These are phyloP conservation scores for Erynnis tages DNA, from an alignment of 2,888 invertebrate genomes.

Conservation along the genomic window DNA sequence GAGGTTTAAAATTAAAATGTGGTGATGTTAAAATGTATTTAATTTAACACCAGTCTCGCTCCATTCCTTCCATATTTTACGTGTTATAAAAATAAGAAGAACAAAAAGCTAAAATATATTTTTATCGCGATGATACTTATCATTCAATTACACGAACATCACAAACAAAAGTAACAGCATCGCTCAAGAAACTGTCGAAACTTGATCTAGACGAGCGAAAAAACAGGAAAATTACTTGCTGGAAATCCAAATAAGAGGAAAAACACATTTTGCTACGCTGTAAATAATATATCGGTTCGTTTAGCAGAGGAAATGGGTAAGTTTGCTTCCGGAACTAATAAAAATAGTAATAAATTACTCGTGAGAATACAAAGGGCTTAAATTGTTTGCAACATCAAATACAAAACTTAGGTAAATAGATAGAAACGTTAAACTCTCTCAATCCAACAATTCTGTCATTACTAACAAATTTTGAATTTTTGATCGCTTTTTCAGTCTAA, in stretches of 20 bases:
- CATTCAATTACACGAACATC: not conserved
- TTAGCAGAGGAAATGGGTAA: not conserved
- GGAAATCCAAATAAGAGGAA: conserved; percentile 2
- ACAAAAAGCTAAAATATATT: too few relatives aligned
- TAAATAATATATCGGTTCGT: conserved; percentile 14
- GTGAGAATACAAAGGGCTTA: not conserved
- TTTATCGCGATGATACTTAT: not conserved
- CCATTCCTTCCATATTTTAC: too few relatives aligned
- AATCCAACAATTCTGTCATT: too few relatives aligned
- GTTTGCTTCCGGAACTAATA: conserved; percentile 5
- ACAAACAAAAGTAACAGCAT: not conserved
- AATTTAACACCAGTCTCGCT: too few relatives aligned
- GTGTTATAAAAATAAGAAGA: too few relatives aligned
- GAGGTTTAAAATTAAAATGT: too few relatives aligned
- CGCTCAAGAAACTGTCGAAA: conserved; percentile 2
- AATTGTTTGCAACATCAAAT: not conserved
- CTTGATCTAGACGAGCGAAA: not conserved
- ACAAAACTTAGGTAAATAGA: not conserved
- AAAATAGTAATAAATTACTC: conserved; percentile 10
- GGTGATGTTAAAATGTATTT: too few relatives aligned
- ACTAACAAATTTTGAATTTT: too few relatives aligned
- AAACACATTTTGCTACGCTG: conserved; percentile 10
- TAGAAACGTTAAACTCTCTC: too few relatives aligned
- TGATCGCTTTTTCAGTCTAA: too few relatives aligned
- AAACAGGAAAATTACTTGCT: conserved; percentile 2